Evolutionary conservation across 2,113 vertebrate species (phyloP).

Genomic region (Arothron firmamentum): DNA sequence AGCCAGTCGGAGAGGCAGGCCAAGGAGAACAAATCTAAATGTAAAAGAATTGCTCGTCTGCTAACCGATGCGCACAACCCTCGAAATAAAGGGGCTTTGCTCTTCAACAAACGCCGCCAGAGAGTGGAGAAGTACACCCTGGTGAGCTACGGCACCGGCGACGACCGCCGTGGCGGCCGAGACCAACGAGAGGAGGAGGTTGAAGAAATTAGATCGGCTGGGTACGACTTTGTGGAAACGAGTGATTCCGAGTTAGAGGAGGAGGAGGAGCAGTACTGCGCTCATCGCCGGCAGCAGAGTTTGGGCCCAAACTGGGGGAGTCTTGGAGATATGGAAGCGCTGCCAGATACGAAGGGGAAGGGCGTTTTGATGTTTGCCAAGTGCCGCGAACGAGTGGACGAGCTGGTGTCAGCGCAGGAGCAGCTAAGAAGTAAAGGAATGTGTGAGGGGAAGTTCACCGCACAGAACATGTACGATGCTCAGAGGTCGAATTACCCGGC

Average conservation of each 20-base stretch:
- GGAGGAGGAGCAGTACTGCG: constrained; percentile 81
- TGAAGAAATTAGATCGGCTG: constrained; percentile 68
- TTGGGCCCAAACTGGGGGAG: constrained; percentile 79
- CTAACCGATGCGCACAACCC: constrained; percentile 86
- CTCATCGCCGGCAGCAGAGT: constrained; percentile 67
- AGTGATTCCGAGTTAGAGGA: constrained; percentile 86
- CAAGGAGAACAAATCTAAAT: constrained; percentile 92
- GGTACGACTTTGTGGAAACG: constrained; percentile 73
- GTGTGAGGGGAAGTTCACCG: constrained; percentile 52
- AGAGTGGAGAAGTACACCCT: constrained; percentile 88
- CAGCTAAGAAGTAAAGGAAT: constrained; percentile 74
- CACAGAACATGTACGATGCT: constrained; percentile 31
- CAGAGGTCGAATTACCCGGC: constrained; percentile 49
- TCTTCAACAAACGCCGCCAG: constrained; percentile 87
- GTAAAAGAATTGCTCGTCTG: constrained; percentile 85
- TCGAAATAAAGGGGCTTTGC: constrained; percentile 87
- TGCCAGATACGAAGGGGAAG: constrained; percentile 88
- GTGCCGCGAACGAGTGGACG: constrained; percentile 89
- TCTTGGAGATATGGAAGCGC: constrained; percentile 82
- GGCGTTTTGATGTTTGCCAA: constrained; percentile 93
- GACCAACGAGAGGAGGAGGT: constrained; percentile 74
- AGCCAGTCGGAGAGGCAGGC: constrained; percentile 86
- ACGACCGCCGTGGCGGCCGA: constrained; percentile 72
- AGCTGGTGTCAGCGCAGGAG: constrained; percentile 84
- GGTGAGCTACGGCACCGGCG: constrained; percentile 89